Base-by-base conservation (phyloP, 2,888 invertebrate species). In the Plebejus argus region DNA sequence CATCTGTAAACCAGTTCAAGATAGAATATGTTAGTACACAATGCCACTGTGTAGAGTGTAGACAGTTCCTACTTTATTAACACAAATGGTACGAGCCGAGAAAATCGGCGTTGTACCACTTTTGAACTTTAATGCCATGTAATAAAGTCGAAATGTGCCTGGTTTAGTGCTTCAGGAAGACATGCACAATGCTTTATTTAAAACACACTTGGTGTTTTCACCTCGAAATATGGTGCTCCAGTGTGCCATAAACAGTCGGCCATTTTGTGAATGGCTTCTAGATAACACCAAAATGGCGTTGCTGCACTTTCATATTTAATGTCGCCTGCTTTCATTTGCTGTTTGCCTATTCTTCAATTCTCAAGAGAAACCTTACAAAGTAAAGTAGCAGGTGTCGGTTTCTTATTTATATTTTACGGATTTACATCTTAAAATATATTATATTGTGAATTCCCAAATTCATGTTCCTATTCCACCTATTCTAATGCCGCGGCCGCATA, bases 161-260 rank as follows among this genome's bases (percentile, higher is more conserved):
- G 71, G 8, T 33, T 10, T 12, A 10, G 58, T 33, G 28, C 74
- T 53, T 53, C 18, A 28, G 74, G 20, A 39, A 72, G 53, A 74
- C 74, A 28, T 74, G 53, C 49, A 28, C 49, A 74, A 74, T 77
- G 49, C n/a, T 58, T 71, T 71, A 77, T 77, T 77, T 70, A 77
- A 77, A 77, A 71, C 35, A 71, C 77, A 56, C 70, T 58, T 33
- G 35, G 6, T 12, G 45, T 72, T 49, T 79, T 77, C 79, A 82
- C 81, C 79, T 82, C 79, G 77, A 82, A 83, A 83, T 82, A 83
- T 82, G 81, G 81, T 80, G 80, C 82, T 79, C 82, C 80, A 79
- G 83, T 81, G 83, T 81, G 82, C 83, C 79, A 85, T 89, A 87
- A 88, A 87, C 78, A 81, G 78, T 80, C 81, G 78, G 82, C 78